These are phyloP conservation scores for Nymphalis c-album DNA, from an alignment of 2,888 invertebrate genomes.

Conservation along the genomic window DNA sequence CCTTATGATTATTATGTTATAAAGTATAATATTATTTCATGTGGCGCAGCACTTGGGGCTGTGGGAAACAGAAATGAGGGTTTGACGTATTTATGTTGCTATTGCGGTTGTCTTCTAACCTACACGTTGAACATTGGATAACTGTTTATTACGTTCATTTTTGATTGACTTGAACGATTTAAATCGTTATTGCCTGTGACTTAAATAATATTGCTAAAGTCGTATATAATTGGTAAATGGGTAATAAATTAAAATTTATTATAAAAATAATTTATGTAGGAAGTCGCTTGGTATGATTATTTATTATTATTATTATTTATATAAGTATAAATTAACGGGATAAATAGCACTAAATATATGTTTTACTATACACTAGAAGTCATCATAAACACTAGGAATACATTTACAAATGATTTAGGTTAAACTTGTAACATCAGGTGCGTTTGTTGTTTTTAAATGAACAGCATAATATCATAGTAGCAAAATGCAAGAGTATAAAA, in stretches of 20 bases:
- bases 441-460: conserved; percentile 5
- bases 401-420: not conserved
- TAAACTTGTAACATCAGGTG: not conserved
- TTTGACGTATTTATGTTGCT: conserved; percentile 45
- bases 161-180: conserved; percentile 33
- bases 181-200: conserved; percentile 19
- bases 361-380: no score
- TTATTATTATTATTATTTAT: no score
- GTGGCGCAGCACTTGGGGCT: conserved; percentile 43
- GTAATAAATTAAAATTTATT: not conserved
- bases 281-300: no score
- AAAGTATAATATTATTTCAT: conserved; percentile 16
- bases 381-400: not conserved
- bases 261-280: no score
- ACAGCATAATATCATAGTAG: not conserved
- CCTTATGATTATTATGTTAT: conserved; percentile 19
- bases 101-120: conserved; percentile 39
- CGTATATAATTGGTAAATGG: not conserved
- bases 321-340: no score
- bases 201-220: not conserved
- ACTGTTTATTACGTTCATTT: conserved; percentile 35
- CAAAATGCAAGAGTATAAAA: conserved; percentile 11
- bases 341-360: no score
- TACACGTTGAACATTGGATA: conserved; percentile 34
- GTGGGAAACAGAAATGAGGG: conserved; percentile 59